Conservation (phyloP, 2,797 vertebrate species). For the Halcyon badia region DNA sequence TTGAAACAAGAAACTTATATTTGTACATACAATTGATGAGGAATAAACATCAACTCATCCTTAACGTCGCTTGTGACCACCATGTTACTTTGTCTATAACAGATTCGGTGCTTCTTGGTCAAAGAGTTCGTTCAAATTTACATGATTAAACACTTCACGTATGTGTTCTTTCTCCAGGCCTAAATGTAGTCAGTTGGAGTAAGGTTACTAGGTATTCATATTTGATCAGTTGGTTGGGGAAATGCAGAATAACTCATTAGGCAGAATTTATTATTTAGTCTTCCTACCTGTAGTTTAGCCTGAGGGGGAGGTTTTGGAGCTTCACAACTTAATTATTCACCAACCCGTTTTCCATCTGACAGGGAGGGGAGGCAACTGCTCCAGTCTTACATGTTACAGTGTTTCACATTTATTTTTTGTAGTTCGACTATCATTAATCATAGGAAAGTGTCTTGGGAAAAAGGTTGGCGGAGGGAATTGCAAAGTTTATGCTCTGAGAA, state of each 20-base stretch:
- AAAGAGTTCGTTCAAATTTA: background rate
- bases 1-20: background rate
- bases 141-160: conserved; percentile 2
- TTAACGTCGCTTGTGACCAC: background rate
- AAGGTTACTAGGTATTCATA: conserved; percentile 27
- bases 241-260: conserved; percentile 56
- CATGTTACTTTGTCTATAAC: background rate
- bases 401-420: conserved; percentile 58
- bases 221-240: conserved; percentile 66
- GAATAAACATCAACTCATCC: conserved; percentile 8
- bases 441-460: conserved; percentile 15
- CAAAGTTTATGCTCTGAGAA: conserved; percentile 15
- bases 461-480: conserved; percentile 26
- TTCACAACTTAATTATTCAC: conserved; percentile 63
- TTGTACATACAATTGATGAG: background rate
- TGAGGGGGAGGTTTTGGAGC: conserved; percentile 18
- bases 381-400: background rate
- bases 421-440: conserved; percentile 70
- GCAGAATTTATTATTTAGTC: conserved; percentile 29
- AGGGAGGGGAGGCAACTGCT: conserved; percentile 38
- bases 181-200: conserved; percentile 40
- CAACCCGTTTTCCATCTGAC: conserved; percentile 43
- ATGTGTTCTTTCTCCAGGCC: background rate
- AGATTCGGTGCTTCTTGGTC: background rate
- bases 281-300: conserved; percentile 22